Base-by-base conservation (phyloP, 2,888 invertebrate genomes). In the Leptinotarsa rubiginosa region DNA sequence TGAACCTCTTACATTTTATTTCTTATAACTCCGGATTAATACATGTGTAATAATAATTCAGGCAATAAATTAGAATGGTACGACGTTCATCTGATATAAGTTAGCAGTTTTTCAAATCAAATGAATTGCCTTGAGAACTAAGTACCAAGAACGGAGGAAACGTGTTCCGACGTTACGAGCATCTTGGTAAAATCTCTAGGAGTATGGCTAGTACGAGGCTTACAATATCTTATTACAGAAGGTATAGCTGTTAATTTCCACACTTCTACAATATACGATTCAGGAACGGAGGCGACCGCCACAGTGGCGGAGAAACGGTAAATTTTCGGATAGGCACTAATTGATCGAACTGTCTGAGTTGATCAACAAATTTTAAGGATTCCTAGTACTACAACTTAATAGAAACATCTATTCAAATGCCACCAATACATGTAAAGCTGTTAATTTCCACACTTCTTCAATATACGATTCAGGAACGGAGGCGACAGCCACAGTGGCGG, bases 151-250 rank as follows among this genome's bases (percentile, higher is more conserved):
- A 80, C 77, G 72, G 79, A 81, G 81, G 80, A 84, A 85, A 83
- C 84, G 84, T 83, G 84, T 84, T 84, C 83, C 81, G 79, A 70
- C 74, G 75, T 79, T 80, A 77, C 81, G 78, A 79, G 79, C 79
- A 81, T 78, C 79, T 80, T 76, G 75, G 80, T 81, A 81, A 79
- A 80, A 81, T 82, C 82, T 81, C 80, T 77, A 77, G 80, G 79
- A 76, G 80, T 52, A 71, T 66, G 79, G 78, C 68, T 64, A 52
- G 49, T 49, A 56, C 79, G 75, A 80, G 78, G 77, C 76, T 78
- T 78, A 82, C 84, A 83, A 83, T 85, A 85, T 85, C 84, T 85
- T 84, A 85, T 85, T 85, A 85, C 84, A 80, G 80, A 80, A 82
- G 81, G 83, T 80, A 81, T 73, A 77, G 83, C 83, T 84, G 85